Percentiles rank a stretch among this genome's conserved stretches.
These are phyloP conservation scores for Taeniopygia guttata DNA, from an alignment of 2,797 vertebrate genomes.

Conservation along the genomic window DNA sequence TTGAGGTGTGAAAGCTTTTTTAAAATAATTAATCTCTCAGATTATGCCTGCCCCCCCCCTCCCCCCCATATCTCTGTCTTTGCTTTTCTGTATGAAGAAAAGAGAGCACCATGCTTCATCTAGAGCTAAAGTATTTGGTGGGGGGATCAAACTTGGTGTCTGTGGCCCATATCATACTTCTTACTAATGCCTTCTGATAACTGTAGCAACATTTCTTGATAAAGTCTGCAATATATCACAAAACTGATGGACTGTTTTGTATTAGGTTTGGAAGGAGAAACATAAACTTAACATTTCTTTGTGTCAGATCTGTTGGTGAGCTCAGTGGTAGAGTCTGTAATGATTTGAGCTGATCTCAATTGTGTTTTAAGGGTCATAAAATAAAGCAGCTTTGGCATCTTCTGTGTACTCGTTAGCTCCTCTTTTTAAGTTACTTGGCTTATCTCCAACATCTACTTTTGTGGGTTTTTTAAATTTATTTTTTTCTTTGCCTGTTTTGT, in stretches of 20 bases:
- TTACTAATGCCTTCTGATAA: background rate
- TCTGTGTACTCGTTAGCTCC: background rate
- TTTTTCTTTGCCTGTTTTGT: background rate
- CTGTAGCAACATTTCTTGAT: conserved; percentile 14
- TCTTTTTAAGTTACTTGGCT: background rate
- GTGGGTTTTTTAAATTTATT: fast-evolving
- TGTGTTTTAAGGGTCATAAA: background rate
- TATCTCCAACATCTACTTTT: background rate
- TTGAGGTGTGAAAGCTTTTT: background rate
- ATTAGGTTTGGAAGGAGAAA: background rate
- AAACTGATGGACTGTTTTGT: background rate
- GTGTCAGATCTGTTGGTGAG: background rate
- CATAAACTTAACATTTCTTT: background rate
- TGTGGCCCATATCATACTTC: background rate
- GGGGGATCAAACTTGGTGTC: background rate
- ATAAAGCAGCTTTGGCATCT: background rate
- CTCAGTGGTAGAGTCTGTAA: background rate
- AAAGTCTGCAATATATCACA: background rate
- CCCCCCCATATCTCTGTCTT: background rate
- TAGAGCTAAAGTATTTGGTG: background rate
- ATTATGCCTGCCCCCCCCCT: background rate
- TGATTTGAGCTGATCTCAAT: background rate
- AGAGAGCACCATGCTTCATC: background rate
- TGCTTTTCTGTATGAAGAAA: background rate
- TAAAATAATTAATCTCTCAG: background rate